Base-by-base conservation (phyloP, 2,797 vertebrate species). In the Chelon labrosus region DNA sequence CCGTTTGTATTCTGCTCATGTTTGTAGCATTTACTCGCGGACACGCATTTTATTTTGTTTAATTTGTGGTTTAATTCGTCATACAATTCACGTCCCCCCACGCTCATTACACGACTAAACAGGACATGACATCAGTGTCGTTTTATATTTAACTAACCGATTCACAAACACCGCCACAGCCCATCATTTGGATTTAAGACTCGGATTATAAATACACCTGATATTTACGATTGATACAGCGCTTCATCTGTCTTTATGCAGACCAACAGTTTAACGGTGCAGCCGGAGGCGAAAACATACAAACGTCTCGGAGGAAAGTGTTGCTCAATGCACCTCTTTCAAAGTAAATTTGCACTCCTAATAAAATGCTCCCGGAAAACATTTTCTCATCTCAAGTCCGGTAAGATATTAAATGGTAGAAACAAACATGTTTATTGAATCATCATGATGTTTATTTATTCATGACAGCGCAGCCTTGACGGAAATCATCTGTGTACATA, bases 371-470 rank as follows among this genome's bases (percentile, higher is more conserved):
- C 38, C 63, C 22, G n/a, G 38, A 57, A 82, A 60, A 54, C 16
- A 35, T 73, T 39, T 42, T 65, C 64, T 73, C 70, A 79, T 77
- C 65, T 65, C 22, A 38, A 70, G 44, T 74, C 72, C 59, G 73
- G 50, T 50, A 70, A 65, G 22, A 80, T 62, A 14, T 70, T 52
- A 66, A 63, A 71, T 1, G 1, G 35, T 37, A 12, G 50, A 62
- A 63, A 77, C 75, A 66, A 76, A 69, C 38, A 77, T 38, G 25
- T 42, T 72, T 59, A 69, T 70, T 76, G 59, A 73, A 75, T 88
- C 70, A 83, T 65, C 14, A 10, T 56, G 17, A 64, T 74, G 50
- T 80, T 85, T 82, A 85, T 85, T 84, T 70, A 76, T 73, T 79
- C 25, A 65, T 62, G 27, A 70, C 42, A 70, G 65, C 61, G 70